These are phyloP conservation scores for Drosophila merina DNA, from an alignment of 2,888 invertebrate species.

Conservation along the genomic window DNA sequence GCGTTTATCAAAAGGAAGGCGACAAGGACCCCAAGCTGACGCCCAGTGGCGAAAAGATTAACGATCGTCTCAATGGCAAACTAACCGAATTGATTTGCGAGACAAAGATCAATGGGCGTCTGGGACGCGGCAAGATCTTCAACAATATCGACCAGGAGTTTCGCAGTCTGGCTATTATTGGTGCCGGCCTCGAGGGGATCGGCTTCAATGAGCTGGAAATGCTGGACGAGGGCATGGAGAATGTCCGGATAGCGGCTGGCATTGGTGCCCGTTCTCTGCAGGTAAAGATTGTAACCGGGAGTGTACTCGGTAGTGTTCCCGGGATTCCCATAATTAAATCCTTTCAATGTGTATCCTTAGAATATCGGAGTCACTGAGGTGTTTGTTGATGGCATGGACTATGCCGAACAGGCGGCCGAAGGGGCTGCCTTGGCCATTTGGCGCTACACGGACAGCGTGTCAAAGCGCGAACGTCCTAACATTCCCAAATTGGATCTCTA, in stretches of 20 bases:
- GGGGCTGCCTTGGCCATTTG: constrained; percentile 86
- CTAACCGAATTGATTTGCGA: constrained; percentile 83
- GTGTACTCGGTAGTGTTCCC: no score
- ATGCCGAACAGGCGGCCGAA: constrained; percentile 88
- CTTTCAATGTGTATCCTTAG: background rate
- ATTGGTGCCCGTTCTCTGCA: constrained; percentile 85
- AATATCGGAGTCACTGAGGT: constrained; percentile 84
- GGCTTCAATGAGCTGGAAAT: constrained; percentile 88
- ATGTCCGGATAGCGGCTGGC: constrained; percentile 88
- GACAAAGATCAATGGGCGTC: constrained; percentile 76
- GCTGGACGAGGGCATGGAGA: constrained; percentile 88
- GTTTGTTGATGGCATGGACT: constrained; percentile 86
- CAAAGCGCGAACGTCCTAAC: constrained; percentile 82
- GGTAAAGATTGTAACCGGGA: background rate
- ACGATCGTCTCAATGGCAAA: constrained; percentile 84
- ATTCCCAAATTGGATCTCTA: constrained; percentile 85
- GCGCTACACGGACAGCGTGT: constrained; percentile 86
- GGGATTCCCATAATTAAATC: background rate
- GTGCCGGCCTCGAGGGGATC: constrained; percentile 86
- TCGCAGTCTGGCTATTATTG: constrained; percentile 87
- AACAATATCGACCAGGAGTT: constrained; percentile 86
- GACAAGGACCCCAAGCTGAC: constrained; percentile 84
- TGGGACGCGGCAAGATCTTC: constrained; percentile 84
- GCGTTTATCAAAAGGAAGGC: constrained; percentile 84
- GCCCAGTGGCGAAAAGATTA: constrained; percentile 84